These are phyloP conservation scores for Urophycis tenuis DNA, from an alignment of 2,797 vertebrate genomes.

Conservation along the genomic window DNA sequence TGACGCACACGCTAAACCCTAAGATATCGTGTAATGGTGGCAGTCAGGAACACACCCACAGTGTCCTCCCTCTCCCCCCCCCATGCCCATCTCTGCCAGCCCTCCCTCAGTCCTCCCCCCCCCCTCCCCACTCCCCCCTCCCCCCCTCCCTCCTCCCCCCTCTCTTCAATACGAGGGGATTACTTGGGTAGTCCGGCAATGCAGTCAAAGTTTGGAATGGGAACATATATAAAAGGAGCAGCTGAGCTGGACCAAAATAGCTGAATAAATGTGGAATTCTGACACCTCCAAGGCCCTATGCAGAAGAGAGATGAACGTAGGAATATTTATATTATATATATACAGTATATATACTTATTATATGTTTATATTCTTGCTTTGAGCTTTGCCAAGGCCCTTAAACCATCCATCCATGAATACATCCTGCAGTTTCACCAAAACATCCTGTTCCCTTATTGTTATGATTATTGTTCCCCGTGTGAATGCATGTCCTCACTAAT, in stretches of 20 bases:
- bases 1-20: background rate
- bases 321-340: background rate
- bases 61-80: background rate
- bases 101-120: background rate
- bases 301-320: background rate
- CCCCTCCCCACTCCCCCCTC: background rate
- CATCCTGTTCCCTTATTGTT: background rate
- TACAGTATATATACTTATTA: too few species aligned
- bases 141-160: background rate
- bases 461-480: too few species aligned
- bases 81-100: background rate
- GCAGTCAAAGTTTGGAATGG: slow-evolving; percentile 48
- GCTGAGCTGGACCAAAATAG: slow-evolving; percentile 68
- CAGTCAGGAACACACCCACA: background rate
- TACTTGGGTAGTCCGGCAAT: slow-evolving; percentile 31
- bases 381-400: background rate
- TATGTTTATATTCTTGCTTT: background rate
- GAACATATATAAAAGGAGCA: slow-evolving; percentile 54
- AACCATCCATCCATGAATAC: background rate
- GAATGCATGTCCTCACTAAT: too few species aligned
- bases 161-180: slow-evolving; percentile 47
- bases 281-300: slow-evolving; percentile 22
- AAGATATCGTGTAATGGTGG: background rate
- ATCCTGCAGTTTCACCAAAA: background rate
- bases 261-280: slow-evolving; percentile 56